Base-by-base conservation (phyloP, 2,888 invertebrate genomes). In the Pelosia muscerda region DNA sequence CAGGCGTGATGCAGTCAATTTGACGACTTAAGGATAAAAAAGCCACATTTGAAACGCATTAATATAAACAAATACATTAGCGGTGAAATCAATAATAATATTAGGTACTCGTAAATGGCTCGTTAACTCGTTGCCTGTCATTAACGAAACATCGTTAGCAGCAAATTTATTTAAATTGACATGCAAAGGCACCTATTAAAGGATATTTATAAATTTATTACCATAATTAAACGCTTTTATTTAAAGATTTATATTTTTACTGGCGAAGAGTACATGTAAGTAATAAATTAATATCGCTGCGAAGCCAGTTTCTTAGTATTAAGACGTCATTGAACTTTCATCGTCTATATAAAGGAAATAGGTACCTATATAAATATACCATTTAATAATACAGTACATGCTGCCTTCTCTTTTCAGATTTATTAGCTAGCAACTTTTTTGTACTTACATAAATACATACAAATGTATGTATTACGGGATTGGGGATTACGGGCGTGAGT, bases 151-250 rank as follows among this genome's bases (percentile, higher is more conserved):
- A 68, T 81, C 77, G 68, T 79, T 77, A 79, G 74, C 68, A 73
- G 65, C 73, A 72, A 79, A 83, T 81, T 81, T 75, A 79, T 81
- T 83, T 73, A 81, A 83, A 78, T 80, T 81, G 75, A 79, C 68
- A 71, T 70, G 71, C 73, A 71, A 81, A 78, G 74, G 68, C 69
- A 65, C 68, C 66, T 74, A 75, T 72, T 81, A 74, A 66, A 68
- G 63, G 69, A 34, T 58, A 68, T 74, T 82, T 71, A 73, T 68
- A 71, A 71, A 66, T 60, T 64, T 60, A 66, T 34, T 60, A n/a
- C 54, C 54, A 22, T 60, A 22, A 60, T 55, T 55, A 26, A 65
- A 25, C 23, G 26, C 15, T 63, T 26, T 56, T 57, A 49, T 26
- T n/a, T 57, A 23, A 25, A 38, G 64, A 49, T 34, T 42, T 49